phyloP scores from a whole-genome alignment of 1,140 invertebrate species.

The Brachionus rotundiformis region DNA sequence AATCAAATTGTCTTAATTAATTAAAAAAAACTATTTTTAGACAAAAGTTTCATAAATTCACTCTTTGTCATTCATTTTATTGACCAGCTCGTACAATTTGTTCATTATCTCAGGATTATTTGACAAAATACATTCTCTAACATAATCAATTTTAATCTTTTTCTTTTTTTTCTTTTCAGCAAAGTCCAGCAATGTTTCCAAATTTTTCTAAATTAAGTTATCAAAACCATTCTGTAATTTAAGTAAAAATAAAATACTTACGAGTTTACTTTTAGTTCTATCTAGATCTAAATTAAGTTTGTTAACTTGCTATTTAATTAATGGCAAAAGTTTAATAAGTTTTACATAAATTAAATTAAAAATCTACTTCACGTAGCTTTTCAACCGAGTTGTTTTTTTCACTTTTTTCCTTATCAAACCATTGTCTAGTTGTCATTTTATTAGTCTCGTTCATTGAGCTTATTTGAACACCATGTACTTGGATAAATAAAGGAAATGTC shows the following conservation, averaged over 20 bases:
- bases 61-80: constrained; percentile 39
- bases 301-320: constrained; percentile 21
- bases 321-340: too few species aligned
- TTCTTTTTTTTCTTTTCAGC: constrained; percentile 46
- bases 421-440: constrained; percentile 46
- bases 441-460: constrained; percentile 5
- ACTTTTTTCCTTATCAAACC: constrained; percentile 44
- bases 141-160: constrained; percentile 32
- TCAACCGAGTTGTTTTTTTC: constrained; percentile 32
- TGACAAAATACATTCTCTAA: constrained; percentile 47
- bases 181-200: constrained; percentile 38
- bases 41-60: background rate
- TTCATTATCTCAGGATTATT: constrained; percentile 28
- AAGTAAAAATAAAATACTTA: background rate
- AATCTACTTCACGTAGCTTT: constrained; percentile 29
- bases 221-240: background rate
- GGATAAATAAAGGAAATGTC: constrained; percentile 23
- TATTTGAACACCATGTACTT: constrained; percentile 11
- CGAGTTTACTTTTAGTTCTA: constrained; percentile 29
- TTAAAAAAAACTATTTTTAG: background rate
- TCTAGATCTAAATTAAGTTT: constrained; percentile 30
- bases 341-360: background rate
- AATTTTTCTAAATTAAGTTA: constrained; percentile 32
- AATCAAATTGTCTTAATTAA: background rate
- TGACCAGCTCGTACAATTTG: constrained; percentile 23